These are phyloP conservation scores for Amniataba percoides DNA, from an alignment of 2,797 vertebrate species.

Conservation along the genomic window DNA sequence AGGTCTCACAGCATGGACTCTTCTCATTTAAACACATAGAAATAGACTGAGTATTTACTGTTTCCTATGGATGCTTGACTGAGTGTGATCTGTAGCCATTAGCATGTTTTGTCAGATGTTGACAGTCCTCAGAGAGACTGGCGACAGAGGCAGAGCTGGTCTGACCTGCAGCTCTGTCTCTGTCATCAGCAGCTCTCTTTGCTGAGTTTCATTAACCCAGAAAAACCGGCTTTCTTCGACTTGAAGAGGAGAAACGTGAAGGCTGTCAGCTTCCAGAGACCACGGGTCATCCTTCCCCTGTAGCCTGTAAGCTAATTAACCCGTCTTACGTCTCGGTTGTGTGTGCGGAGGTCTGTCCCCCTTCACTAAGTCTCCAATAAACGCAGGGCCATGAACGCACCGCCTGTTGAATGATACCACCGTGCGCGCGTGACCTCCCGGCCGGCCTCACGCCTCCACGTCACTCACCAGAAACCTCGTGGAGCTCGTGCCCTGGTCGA, in stretches of 20 bases:
- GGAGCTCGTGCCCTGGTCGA: slow-evolving; percentile 95
- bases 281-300: background rate
- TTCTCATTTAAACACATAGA: background rate
- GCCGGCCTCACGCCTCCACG: background rate
- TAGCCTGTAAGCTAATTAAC: background rate
- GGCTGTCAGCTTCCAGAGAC: background rate
- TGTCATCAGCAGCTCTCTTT: background rate
- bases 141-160: too few species aligned
- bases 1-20: background rate
- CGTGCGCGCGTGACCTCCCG: background rate
- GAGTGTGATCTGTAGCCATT: too few species aligned
- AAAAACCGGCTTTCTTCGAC: background rate
- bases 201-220: background rate
- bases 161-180: background rate
- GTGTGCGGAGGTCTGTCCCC: too few species aligned
- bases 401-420: too few species aligned
- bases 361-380: too few species aligned
- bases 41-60: background rate
- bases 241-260: background rate
- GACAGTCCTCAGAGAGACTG: too few species aligned
- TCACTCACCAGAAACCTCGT: slow-evolving; percentile 93
- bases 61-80: too few species aligned
- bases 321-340: too few species aligned
- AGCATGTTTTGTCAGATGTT: too few species aligned
- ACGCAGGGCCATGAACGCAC: too few species aligned